Evolutionary conservation across 2,888 invertebrate species (phyloP).

Genomic region (Dryadula phaetusa): DNA sequence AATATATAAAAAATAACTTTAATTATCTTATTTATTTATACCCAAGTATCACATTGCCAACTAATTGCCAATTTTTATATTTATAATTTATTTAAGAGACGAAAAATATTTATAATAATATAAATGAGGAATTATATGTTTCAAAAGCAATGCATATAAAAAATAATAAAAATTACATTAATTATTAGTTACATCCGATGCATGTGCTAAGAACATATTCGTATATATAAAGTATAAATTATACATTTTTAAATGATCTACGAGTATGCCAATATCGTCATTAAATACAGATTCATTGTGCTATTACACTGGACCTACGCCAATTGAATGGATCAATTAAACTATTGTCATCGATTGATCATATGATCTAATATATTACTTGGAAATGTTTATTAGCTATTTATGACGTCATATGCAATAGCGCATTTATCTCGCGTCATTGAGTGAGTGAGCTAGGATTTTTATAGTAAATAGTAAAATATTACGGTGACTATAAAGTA

Average conservation of each 20-base stretch:
- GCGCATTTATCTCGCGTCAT: constrained; percentile 6
- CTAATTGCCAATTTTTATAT: too few relatives aligned
- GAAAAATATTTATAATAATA: too few relatives aligned
- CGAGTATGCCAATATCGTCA: neutral
- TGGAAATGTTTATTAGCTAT: neutral
- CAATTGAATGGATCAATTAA: constrained; percentile 19
- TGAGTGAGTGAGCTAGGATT: neutral
- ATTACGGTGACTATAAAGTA: neutral
- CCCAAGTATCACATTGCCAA: too few relatives aligned
- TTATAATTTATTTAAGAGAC: too few relatives aligned
- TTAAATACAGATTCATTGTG: neutral
- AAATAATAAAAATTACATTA: too few relatives aligned
- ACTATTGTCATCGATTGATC: constrained; percentile 3
- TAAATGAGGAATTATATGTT: too few relatives aligned
- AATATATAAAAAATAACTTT: too few relatives aligned
- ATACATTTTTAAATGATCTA: neutral
- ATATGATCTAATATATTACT: constrained; percentile 14
- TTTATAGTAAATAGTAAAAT: neutral
- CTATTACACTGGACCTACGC: constrained; percentile 12
- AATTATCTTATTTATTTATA: too few relatives aligned
- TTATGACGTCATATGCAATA: constrained; percentile 7
- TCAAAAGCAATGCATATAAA: too few relatives aligned
- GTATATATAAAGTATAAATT: neutral
- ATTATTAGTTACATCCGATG: too few relatives aligned
- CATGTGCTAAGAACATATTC: constrained; percentile 53